Conservation (phyloP, 2,797 vertebrate species). For the Menidia menidia region DNA sequence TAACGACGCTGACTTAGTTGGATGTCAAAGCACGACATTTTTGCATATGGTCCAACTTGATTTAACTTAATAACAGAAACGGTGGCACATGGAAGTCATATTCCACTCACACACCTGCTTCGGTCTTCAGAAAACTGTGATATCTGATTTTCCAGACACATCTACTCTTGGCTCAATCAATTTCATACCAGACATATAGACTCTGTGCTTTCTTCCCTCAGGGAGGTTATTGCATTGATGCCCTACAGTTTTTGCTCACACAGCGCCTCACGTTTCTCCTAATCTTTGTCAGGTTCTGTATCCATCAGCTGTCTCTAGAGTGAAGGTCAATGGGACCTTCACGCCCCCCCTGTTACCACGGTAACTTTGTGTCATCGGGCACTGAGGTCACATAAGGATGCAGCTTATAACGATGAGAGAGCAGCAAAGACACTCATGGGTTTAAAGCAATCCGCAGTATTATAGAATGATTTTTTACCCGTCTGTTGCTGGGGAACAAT, state of each 20-base stretch:
- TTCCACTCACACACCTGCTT: no score
- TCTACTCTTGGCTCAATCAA: conserved; percentile 40
- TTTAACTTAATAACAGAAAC: conserved; percentile 11
- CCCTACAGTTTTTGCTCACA: conserved; percentile 8
- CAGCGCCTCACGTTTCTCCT: conserved; percentile 30
- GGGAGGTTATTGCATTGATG: conserved; percentile 36
- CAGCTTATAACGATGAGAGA: conserved; percentile 39
- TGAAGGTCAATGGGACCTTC: conserved; percentile 64
- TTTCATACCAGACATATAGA: conserved; percentile 37
- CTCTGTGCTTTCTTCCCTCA: conserved; percentile 38
- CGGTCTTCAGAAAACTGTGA: no score
- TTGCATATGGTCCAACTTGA: no score
- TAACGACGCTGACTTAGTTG: no score
- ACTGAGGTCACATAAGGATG: conserved; percentile 3
- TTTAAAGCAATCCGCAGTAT: neutral
- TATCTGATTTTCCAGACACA: neutral
- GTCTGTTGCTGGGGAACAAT: neutral
- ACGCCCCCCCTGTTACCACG: conserved; percentile 19
- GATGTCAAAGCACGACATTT: no score
- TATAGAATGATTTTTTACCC: neutral
- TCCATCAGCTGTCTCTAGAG: conserved; percentile 44
- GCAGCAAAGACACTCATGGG: neutral
- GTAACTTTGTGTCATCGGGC: conserved; percentile 7
- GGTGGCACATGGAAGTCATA: conserved; percentile 1
- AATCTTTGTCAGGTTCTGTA: conserved; percentile 43